Evolutionary conservation across 2,888 invertebrate genomes (phyloP).

Genomic region (Ennomos fuscantarius): DNA sequence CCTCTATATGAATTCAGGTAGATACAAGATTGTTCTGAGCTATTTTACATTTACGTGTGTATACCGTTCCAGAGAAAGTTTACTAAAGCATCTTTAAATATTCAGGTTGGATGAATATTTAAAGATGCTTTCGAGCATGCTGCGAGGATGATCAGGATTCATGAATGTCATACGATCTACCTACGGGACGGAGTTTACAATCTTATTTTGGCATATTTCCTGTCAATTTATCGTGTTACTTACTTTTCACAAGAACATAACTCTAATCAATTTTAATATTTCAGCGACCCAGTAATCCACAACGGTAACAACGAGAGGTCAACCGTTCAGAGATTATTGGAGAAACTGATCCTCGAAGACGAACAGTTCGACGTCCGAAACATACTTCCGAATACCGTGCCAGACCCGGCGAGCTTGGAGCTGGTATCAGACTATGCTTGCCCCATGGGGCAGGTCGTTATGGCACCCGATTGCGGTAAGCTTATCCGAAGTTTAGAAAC

Average conservation of each 20-base stretch:
- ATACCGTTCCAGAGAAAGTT: too few species aligned
- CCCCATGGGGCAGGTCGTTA: constrained; percentile 96
- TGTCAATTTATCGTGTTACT: too few species aligned
- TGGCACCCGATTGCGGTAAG: constrained; percentile 96
- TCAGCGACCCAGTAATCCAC: constrained; percentile 95
- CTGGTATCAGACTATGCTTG: constrained; percentile 97
- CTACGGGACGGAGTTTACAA: too few species aligned
- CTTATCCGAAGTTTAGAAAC: not conserved
- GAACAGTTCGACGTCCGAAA: constrained; percentile 97
- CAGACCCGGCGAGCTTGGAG: constrained; percentile 94
- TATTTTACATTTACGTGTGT: too few species aligned
- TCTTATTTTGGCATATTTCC: too few species aligned
- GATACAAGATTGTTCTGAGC: too few species aligned
- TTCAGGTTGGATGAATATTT: too few species aligned
- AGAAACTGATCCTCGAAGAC: constrained; percentile 96
- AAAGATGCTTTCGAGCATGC: too few species aligned
- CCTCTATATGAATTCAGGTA: too few species aligned
- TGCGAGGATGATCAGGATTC: too few species aligned
- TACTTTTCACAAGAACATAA: not conserved
- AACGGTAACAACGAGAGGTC: constrained; percentile 95
- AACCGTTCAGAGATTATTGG: constrained; percentile 92
- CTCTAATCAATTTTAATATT: constrained; percentile 44
- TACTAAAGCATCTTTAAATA: too few species aligned
- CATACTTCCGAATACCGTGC: constrained; percentile 96
- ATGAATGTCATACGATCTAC: too few species aligned